Evolutionary conservation across 2,113 vertebrate species (phyloP).

Genomic region (Carassius carassius): DNA sequence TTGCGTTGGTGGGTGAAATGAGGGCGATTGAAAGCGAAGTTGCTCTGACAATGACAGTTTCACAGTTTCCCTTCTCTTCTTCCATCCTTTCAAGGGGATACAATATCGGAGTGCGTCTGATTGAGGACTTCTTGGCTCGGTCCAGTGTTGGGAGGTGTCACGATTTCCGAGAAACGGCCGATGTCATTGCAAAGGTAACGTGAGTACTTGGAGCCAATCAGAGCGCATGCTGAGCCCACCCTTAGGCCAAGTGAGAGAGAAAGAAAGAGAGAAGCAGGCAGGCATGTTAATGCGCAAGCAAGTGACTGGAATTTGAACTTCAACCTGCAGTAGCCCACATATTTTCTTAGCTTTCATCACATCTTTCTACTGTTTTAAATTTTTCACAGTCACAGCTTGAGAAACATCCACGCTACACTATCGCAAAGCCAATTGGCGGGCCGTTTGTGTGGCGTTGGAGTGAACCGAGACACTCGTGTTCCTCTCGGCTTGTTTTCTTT

Average conservation of each 20-base stretch:
- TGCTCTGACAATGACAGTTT: not conserved
- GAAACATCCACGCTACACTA: constrained; percentile 41
- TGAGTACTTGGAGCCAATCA: constrained; percentile 55
- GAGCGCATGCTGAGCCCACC: constrained; percentile 55
- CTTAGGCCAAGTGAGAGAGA: constrained; percentile 32
- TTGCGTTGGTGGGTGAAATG: not conserved
- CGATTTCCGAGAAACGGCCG: constrained; percentile 97
- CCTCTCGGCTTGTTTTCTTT: constrained; percentile 51
- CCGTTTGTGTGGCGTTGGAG: constrained; percentile 11
- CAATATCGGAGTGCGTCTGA: constrained; percentile 96
- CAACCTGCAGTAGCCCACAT: constrained; percentile 32
- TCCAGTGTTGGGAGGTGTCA: constrained; percentile 96
- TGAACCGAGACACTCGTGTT: constrained; percentile 35
- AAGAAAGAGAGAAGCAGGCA: constrained; percentile 12
- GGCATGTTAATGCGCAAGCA: constrained; percentile 33
- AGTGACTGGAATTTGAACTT: constrained; percentile 42
- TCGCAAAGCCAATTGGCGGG: constrained; percentile 39
- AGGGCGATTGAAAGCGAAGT: not conserved
- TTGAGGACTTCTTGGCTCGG: constrained; percentile 97
- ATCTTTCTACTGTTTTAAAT: constrained; percentile 39
- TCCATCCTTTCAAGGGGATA: constrained; percentile 85
- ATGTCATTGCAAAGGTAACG: constrained; percentile 97
- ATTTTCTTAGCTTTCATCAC: constrained; percentile 48
- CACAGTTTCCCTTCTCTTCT: constrained; percentile 8
- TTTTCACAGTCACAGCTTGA: constrained; percentile 42